Evolutionary conservation across 2,113 vertebrate genomes (phyloP), one percentile per base, ranked within the genome.

Genomic region (Gorsachius goisagi): DNA sequence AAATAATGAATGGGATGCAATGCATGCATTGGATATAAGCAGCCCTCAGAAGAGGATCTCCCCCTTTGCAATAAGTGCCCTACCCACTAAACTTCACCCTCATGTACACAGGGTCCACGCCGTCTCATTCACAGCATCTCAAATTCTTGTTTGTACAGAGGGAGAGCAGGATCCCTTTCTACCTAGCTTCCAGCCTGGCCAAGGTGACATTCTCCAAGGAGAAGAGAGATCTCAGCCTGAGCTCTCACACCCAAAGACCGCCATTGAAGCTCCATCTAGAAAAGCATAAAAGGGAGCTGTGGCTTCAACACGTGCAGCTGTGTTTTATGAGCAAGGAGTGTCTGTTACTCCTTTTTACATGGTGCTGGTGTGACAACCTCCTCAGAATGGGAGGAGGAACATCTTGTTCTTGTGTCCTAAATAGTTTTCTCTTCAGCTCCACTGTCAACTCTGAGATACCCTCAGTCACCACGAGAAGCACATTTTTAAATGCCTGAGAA

Each of bases 71-170:
- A 20, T 5, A 37, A 80, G 12, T 19, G 17, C 3, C 21, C 50
- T 76, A 13, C 11, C 8, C 15, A 15, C 35, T 35, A n/a, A 73
- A 52, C 23, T 76, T 85, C 63, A 47, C 15, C 30, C 8, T 23
- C 32, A 19, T 24, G 3, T 12, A 9, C 27, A 6, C 1, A 0
- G 8, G 64, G 28, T 23, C 75, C 5, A 0, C 41, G 30, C 35
- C 63, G 22, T 68, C 35, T 39, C 23, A 26, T 15, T 30, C 5
- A 56, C 9, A 76, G 10, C 45, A 53, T 24, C 55, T 80, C 68
- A 52, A 69, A 69, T 41, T 52, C 28, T 58, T 9, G 0, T 63
- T 62, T 58, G 3, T 32, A 45, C 17, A 52, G 32, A 50, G 7
- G 7, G 33, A 56, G 28, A 45, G 24, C 21, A 58, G 9, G 41